A percentile compares a stretch with the other conserved stretches of the same genome.
These are phyloP conservation scores for Lytechinus pictus DNA, from an alignment of 35 echinoderm and acorn worm genomes.

Conservation along the genomic window DNA sequence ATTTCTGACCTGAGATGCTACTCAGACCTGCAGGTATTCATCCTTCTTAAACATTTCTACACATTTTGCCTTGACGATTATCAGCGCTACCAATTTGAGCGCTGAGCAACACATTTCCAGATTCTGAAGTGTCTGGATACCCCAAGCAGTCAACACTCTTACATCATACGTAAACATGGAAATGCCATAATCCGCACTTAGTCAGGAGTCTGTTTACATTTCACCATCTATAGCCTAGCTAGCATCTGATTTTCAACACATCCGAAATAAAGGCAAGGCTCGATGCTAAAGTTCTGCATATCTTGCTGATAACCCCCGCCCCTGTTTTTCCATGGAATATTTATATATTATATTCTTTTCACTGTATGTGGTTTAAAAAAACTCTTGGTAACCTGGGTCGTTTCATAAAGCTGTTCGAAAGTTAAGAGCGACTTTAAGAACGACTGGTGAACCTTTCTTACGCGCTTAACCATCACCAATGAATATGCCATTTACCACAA, in stretches of 20 bases:
- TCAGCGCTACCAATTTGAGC: neutral
- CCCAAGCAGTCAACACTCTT: neutral
- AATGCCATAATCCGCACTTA: slow-evolving; percentile 29
- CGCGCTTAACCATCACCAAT: too few relatives aligned
- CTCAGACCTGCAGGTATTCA: neutral
- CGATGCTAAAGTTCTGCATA: neutral
- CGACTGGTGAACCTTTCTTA: too few relatives aligned
- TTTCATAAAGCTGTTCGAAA: too few relatives aligned
- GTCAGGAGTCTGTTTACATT: slow-evolving; percentile 32
- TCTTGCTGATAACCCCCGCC: neutral
- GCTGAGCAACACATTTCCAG: neutral
- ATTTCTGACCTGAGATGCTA: too few relatives aligned
- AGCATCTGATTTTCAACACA: neutral
- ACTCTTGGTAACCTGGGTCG: too few relatives aligned
- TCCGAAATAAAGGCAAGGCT: neutral
- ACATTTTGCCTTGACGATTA: neutral
- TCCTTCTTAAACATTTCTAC: neutral
- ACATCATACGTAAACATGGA: slow-evolving; percentile 21
- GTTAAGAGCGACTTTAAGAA: too few relatives aligned
- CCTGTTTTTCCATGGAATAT: too few relatives aligned
- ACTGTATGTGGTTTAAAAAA: too few relatives aligned
- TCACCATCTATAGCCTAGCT: neutral
- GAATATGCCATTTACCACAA: too few relatives aligned
- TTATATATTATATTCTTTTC: too few relatives aligned
- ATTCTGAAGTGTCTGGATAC: neutral